Percentiles rank a stretch among this genome's conserved stretches.
These are phyloP conservation scores for Marcusenius ussheri DNA, from an alignment of 2,113 vertebrate genomes.

Conservation along the genomic window DNA sequence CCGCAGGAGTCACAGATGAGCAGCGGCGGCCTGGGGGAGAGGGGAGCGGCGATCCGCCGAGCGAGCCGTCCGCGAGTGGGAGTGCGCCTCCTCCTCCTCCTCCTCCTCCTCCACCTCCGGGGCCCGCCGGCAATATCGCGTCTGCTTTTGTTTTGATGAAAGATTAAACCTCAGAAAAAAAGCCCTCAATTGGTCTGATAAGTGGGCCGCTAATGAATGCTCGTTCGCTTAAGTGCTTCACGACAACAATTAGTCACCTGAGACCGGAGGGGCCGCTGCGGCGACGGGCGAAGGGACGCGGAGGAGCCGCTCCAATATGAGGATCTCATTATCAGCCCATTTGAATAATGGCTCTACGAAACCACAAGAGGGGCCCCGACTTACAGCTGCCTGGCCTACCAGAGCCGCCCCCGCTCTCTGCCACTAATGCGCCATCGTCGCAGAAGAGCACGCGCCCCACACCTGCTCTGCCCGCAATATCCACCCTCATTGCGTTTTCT, in stretches of 20 bases:
- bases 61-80: neutral
- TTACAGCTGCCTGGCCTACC: neutral
- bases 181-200: neutral
- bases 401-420: neutral
- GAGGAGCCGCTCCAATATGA: constrained; percentile 10
- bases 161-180: neutral
- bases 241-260: constrained; percentile 21
- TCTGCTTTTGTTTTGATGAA: constrained; percentile 1
- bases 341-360: constrained; percentile 20
- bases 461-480: neutral
- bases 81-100: neutral
- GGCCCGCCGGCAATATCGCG: neutral
- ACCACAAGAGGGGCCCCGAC: constrained; percentile 10
- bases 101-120: neutral
- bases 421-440: neutral
- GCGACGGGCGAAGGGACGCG: neutral
- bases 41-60: neutral
- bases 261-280: constrained; percentile 12
- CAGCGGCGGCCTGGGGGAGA: neutral
- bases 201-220: constrained; percentile 11
- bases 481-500: neutral
- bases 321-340: constrained; percentile 20
- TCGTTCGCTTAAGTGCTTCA: constrained; percentile 17
- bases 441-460: neutral
- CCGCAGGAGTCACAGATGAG: neutral